Evolutionary conservation across 1,140 invertebrate species (phyloP).

Genomic region (Microplitis demolitor): DNA sequence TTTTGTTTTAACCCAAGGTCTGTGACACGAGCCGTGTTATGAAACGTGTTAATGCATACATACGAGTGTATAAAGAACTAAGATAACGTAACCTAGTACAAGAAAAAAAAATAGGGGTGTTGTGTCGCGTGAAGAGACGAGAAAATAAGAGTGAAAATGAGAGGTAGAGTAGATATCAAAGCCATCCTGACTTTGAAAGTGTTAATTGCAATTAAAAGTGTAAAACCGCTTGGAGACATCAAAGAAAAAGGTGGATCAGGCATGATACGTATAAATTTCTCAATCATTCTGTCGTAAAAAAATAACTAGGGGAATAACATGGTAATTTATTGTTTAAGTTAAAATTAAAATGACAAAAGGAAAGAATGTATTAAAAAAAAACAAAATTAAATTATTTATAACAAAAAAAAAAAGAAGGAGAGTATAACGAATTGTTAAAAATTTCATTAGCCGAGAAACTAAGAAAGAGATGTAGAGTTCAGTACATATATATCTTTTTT

Average conservation of each 20-base stretch:
- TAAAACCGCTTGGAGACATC: conserved; percentile 31
- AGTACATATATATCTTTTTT: not conserved
- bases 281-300: not conserved
- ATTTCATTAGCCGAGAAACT: conserved; percentile 27
- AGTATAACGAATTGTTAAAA: conserved; percentile 15
- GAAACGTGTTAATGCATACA: not conserved
- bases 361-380: not conserved
- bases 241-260: conserved; percentile 21
- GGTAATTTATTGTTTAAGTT: conserved; percentile 4
- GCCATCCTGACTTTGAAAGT: conserved; percentile 30
- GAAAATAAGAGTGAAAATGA: conserved; percentile 11
- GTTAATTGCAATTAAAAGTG: conserved; percentile 39
- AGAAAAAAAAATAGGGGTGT: conserved; percentile 9
- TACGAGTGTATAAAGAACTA: not conserved
- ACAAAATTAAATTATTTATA: not conserved
- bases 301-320: conserved; percentile 1
- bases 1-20: not conserved
- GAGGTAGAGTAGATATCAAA: conserved; percentile 24
- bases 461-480: conserved; percentile 1
- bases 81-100: not conserved
- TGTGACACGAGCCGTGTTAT: not conserved
- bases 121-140: not conserved
- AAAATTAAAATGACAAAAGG: conserved; percentile 2
- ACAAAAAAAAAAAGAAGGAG: no score
- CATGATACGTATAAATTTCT: conserved; percentile 4